phyloP scores from a whole-genome alignment of 2,113 vertebrate species.

The Stictonetta naevosa region DNA sequence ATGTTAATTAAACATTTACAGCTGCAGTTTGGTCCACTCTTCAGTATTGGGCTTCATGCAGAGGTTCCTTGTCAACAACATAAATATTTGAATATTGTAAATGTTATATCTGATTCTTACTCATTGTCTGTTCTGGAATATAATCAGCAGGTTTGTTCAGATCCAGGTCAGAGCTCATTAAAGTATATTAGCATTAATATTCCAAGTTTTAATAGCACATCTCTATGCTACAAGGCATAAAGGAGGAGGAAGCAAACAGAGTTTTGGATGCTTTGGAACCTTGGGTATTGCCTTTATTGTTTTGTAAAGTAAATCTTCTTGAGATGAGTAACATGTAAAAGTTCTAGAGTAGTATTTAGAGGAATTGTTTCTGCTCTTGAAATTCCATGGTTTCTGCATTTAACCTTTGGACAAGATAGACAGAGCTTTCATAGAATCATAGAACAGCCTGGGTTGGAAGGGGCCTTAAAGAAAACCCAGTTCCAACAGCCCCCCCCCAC shows the following conservation, averaged over 20 bases:
- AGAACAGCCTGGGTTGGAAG: too few relatives aligned
- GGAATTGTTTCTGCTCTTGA: neutral
- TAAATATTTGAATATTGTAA: constrained; percentile 7
- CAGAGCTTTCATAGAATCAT: neutral
- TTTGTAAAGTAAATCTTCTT: neutral
- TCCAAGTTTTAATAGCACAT: neutral
- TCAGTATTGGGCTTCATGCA: neutral
- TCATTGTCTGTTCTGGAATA: neutral
- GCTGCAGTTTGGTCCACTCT: neutral
- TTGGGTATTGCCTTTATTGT: neutral
- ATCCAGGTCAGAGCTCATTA: neutral
- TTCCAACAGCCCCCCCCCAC: too few relatives aligned
- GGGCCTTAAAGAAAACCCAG: too few relatives aligned
- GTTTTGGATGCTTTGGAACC: neutral
- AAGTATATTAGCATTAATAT: neutral
- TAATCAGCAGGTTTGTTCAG: neutral
- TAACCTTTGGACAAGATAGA: neutral
- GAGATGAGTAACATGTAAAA: neutral
- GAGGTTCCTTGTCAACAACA: neutral
- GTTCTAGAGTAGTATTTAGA: neutral
- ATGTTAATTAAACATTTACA: neutral
- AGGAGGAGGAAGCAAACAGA: neutral
- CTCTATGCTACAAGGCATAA: neutral
- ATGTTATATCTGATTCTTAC: neutral
- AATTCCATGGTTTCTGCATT: neutral